Evolutionary conservation across 2,888 invertebrate genomes (phyloP), one percentile per base, ranked within the genome.

Genomic region (Lamellibrachia columna): DNA sequence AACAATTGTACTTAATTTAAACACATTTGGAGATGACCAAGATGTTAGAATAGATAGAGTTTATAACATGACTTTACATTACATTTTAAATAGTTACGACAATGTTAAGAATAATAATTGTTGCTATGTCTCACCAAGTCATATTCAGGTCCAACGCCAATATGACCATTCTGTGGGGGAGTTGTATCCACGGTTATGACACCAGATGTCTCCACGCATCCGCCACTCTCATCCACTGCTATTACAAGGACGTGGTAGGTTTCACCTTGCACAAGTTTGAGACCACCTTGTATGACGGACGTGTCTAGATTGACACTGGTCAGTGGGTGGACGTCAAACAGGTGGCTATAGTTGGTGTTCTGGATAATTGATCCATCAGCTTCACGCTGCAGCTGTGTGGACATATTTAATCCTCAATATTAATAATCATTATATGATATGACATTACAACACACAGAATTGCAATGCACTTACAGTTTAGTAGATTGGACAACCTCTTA

Each of bases 151-250:
- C 75, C 75, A 11, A 75, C 22, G 15, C 75, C 75, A 75, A 75
- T 75, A 4, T 75, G 15, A 53, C 95, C 95, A 53, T 90, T 90
- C 52, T n/a, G 92, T 11, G 95, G 95, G 15, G 93, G 91, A 8
- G 94, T 94, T 0, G 93, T 91, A 92, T 95, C 95, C 1, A 95
- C 94, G 2, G 92, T 92, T 55, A 94, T 94, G 55, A 91, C 92
- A 9, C 92, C 93, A 11, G 92, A 93, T 0, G 93, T 93, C 94
- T 94, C 93, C 60, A 93, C 94, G 93, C 95, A 95, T 90, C 94
- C 94, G 7, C 95, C 95, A 9, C 94, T 93, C 55, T 94, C 93
- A 92, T 95, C 94, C 7, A 94, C 93, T 7, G 94, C 95, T 94
- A 60, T 28, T 93, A 93, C 91, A 52, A 75, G 15, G n/a, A 75